These are phyloP conservation scores for Rhadina sibilatrix DNA, from an alignment of 2,113 vertebrate species.

Conservation along the genomic window DNA sequence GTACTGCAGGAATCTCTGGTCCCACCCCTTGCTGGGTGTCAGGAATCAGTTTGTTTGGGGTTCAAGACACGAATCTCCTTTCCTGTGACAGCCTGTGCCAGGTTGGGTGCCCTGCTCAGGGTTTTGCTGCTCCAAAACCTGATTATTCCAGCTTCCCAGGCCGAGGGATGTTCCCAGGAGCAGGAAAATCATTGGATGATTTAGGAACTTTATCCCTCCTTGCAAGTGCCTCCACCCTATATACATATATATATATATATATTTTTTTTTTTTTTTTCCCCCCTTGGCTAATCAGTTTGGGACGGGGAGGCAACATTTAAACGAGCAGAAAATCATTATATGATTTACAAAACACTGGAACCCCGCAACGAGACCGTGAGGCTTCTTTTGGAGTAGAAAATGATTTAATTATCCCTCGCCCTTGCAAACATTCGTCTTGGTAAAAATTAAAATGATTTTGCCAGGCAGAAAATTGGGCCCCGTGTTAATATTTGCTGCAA, in stretches of 20 bases:
- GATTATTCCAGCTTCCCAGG: neutral
- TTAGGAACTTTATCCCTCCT: conserved; percentile 26
- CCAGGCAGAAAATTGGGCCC: conserved; percentile 65
- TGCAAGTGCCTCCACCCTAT: neutral
- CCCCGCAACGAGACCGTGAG: neutral
- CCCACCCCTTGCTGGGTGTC: neutral
- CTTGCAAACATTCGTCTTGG: conserved; percentile 43
- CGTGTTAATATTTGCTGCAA: conserved; percentile 55
- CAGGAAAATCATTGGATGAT: conserved; percentile 46
- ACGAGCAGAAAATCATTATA: conserved; percentile 70
- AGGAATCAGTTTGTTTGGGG: neutral
- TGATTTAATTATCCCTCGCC: conserved; percentile 51
- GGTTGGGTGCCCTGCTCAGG: neutral
- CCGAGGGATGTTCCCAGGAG: neutral
- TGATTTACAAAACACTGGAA: conserved; percentile 51
- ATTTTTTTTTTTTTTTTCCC: neutral
- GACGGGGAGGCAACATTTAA: conserved; percentile 61
- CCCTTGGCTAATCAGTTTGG: conserved; percentile 47
- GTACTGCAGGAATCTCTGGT: neutral
- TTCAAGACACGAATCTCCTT: neutral
- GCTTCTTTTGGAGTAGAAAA: conserved; percentile 49
- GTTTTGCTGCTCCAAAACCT: neutral
- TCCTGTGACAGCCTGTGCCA: neutral
- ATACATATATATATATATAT: too few relatives aligned
- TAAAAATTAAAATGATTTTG: conserved; percentile 62